A percentile compares a stretch with the other conserved stretches of the same genome.
These are phyloP conservation scores for Pristionchus mayeri DNA, from an alignment of 2,888 invertebrate species.

Conservation along the genomic window DNA sequence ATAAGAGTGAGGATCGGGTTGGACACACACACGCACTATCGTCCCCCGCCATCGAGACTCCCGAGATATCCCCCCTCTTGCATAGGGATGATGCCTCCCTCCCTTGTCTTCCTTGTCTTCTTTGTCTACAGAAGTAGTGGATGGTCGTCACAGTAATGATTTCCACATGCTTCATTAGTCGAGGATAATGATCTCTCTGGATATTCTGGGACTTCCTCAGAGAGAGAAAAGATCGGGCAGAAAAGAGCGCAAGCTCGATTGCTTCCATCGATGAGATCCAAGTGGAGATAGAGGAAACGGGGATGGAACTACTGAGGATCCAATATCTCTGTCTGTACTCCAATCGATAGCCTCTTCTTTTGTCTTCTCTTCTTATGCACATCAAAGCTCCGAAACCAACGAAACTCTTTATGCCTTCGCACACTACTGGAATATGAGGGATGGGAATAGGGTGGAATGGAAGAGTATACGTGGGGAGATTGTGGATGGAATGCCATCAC, in stretches of 20 bases:
- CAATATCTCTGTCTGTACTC: background rate
- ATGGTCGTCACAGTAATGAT: background rate
- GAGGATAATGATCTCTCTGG: slow-evolving; percentile 2
- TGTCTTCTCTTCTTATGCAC: background rate
- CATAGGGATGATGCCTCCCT: background rate
- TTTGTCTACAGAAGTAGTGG: background rate
- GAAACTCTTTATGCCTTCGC: slow-evolving; percentile 24
- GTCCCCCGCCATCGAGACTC: background rate
- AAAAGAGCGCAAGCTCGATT: background rate
- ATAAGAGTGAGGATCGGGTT: slow-evolving; percentile 30
- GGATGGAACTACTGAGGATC: background rate
- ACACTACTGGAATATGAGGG: slow-evolving; percentile 12
- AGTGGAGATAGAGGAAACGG: background rate
- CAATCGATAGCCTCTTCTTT: background rate
- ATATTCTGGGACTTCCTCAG: no score
- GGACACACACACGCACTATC: background rate
- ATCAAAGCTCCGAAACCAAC: slow-evolving; percentile 10
- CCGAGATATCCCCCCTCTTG: background rate
- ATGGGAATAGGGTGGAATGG: background rate
- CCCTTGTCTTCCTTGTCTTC: background rate
- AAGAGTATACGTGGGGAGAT: background rate
- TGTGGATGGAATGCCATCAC: background rate
- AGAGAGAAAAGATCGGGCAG: background rate
- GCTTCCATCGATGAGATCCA: background rate
- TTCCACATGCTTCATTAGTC: slow-evolving; percentile 23